Base-by-base conservation (phyloP, 2,888 invertebrate genomes). In the Trichopoda pennipes region DNA sequence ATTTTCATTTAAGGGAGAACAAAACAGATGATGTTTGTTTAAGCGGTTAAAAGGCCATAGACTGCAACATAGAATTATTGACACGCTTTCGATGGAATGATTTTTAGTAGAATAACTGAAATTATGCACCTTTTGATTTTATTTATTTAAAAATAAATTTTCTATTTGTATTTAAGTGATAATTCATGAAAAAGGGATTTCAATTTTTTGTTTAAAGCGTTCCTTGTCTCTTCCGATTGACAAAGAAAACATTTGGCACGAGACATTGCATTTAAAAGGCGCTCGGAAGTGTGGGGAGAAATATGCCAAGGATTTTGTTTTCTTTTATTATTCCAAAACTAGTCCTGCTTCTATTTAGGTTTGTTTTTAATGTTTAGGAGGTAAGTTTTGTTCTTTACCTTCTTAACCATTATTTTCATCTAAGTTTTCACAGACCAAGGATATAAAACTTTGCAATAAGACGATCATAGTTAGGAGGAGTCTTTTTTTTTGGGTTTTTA, bases 61-160 rank as follows among this genome's bases (percentile, higher is more conserved):
- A 55, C 64, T 64, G 66, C 61, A 69, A 17, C 51, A 42, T 35
- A 64, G 42, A 74, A 63, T 74, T 77, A 74, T 69, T 77, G 81
- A 81, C 81, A 81, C 81, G 81, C 77, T 74, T 74, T 69, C 64
- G 16, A 17, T 23, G 17, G 23, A 61, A 56, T 60, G 16, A 42
- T 17, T 61, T 56, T 73, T 23, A 38, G 23, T 16, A 17, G 12
- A 42, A 12, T n/a, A 17, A 68, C 44, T 38, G 21, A 21, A 49
- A 56, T 28, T 53, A 61, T 66, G 76, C 81, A 81, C 81, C 81
- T 81, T 81, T 81, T 58, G 64, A 73, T 81, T 51, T 42, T 77
- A 19, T 77, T 69, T 69, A 44, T 44, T 55, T 74, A 19, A 53
- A 68, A 66, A 35, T 56, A 64, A 38, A 63, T 56, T 69, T 21